A percentile compares a stretch with the other conserved stretches of the same genome.
Evolutionary conservation across 2,888 invertebrate genomes (phyloP).

Genomic region (Shargacucullia verbasci): DNA sequence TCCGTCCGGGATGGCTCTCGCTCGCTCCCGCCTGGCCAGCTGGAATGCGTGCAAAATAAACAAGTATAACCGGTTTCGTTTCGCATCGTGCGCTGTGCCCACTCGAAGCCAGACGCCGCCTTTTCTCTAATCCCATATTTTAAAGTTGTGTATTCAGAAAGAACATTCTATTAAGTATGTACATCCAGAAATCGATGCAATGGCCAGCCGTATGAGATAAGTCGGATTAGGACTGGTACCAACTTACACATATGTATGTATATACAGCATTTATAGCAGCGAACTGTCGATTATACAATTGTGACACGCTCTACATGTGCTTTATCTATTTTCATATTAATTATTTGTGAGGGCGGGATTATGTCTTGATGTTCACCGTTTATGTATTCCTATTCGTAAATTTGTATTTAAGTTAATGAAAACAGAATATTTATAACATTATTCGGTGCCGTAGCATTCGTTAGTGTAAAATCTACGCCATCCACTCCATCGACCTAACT

Average conservation of each 20-base stretch:
- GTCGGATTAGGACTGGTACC: constrained; percentile 51
- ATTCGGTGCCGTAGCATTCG: constrained; percentile 1
- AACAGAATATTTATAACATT: constrained; percentile 3
- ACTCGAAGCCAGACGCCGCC: constrained; percentile 70
- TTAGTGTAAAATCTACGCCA: constrained; percentile 6
- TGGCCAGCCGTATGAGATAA: constrained; percentile 57
- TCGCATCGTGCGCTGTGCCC: constrained; percentile 80
- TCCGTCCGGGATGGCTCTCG: constrained; percentile 79
- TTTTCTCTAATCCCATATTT: constrained; percentile 70
- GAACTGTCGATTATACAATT: constrained; percentile 24
- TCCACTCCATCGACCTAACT: constrained; percentile 25
- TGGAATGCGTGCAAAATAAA: constrained; percentile 89
- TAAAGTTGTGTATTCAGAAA: constrained; percentile 58
- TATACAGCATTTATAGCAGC: constrained; percentile 12
- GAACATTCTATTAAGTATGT: constrained; percentile 13
- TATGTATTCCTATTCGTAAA: constrained; percentile 15
- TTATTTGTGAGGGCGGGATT: constrained; percentile 18
- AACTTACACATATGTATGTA: constrained; percentile 44
- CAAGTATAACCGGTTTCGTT: constrained; percentile 83
- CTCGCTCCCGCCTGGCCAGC: constrained; percentile 78
- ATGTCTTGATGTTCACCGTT: constrained; percentile 12
- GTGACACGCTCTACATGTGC: constrained; percentile 20
- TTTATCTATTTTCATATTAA: constrained; percentile 24
- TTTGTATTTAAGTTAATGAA: constrained; percentile 1
- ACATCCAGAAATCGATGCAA: constrained; percentile 48